phyloP scores from a whole-genome alignment of 2,888 invertebrate species.

The Limnephilus marmoratus region DNA sequence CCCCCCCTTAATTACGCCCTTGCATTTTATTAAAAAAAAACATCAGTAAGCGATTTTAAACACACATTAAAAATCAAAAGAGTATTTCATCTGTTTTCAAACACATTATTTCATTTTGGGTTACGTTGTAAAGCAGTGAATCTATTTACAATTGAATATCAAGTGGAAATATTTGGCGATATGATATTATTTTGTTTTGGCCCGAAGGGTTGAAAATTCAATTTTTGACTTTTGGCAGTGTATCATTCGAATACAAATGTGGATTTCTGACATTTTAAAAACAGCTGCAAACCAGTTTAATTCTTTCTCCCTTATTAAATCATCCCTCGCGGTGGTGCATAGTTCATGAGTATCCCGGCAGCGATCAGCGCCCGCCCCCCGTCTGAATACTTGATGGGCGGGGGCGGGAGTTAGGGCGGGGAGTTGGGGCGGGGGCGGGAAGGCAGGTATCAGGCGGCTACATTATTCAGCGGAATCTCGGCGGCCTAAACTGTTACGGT shows the following conservation, averaged over 20 bases:
- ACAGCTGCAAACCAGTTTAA: not conserved
- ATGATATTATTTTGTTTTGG: too few relatives aligned
- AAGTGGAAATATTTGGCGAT: too few relatives aligned
- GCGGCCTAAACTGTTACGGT: slow-evolving; percentile 28
- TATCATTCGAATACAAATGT: not conserved
- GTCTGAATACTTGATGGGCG: slow-evolving; percentile 38
- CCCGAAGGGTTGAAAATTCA: too few relatives aligned
- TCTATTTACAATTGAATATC: too few relatives aligned
- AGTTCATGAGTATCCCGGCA: slow-evolving; percentile 20
- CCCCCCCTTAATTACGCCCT: too few relatives aligned
- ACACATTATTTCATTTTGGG: too few relatives aligned
- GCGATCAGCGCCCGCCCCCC: slow-evolving; percentile 22
- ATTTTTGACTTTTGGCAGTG: too few relatives aligned
- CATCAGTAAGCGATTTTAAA: too few relatives aligned
- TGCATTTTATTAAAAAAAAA: too few relatives aligned
- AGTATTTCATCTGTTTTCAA: too few relatives aligned
- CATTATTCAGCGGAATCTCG: slow-evolving; percentile 3
- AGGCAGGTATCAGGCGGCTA: not conserved
- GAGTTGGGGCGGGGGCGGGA: not conserved
- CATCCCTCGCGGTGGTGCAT: slow-evolving; percentile 5
- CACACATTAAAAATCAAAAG: too few relatives aligned
- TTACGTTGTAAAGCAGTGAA: too few relatives aligned
- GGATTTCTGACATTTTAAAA: not conserved
- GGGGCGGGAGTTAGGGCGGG: not conserved
- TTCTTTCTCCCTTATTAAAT: slow-evolving; percentile 18